These are phyloP conservation scores for Oreochromis mossambicus DNA, from an alignment of 2,797 vertebrate genomes.

Conservation along the genomic window DNA sequence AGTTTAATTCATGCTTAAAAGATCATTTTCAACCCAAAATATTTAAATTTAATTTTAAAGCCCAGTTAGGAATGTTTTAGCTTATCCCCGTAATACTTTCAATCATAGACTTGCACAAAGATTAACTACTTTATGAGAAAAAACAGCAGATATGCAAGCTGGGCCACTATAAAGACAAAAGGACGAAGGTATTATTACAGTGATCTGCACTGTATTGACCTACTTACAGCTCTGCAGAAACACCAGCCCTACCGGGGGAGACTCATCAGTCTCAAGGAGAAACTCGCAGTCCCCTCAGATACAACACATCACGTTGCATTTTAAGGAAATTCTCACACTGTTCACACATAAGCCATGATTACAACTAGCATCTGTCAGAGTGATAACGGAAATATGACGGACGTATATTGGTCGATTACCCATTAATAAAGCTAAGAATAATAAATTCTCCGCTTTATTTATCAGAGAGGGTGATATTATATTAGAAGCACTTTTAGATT, in stretches of 20 bases:
- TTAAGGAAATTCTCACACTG: not conserved
- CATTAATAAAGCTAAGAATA: not conserved
- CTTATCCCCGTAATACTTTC: not conserved
- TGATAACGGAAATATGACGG: not conserved
- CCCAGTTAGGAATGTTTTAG: not conserved
- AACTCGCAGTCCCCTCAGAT: not conserved
- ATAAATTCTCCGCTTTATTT: accelerated
- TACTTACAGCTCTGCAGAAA: not conserved
- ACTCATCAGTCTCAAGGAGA: not conserved
- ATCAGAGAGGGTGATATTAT: not conserved
- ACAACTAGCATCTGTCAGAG: accelerated
- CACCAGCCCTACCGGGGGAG: not conserved
- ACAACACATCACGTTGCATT: not conserved
- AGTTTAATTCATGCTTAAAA: not conserved
- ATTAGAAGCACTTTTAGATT: not conserved
- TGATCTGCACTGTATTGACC: constrained; percentile 13
- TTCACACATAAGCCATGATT: not conserved
- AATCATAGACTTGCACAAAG: not conserved
- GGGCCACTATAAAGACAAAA: not conserved
- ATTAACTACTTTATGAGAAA: not conserved
- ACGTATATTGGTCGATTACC: not conserved
- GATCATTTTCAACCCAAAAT: not conserved
- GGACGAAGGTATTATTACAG: not conserved
- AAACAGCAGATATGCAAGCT: not conserved
- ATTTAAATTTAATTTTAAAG: not conserved